Percentiles rank a stretch among this genome's conserved stretches.
phyloP scores from a whole-genome alignment of 1,140 invertebrate species.

The Drosophila erecta region DNA sequence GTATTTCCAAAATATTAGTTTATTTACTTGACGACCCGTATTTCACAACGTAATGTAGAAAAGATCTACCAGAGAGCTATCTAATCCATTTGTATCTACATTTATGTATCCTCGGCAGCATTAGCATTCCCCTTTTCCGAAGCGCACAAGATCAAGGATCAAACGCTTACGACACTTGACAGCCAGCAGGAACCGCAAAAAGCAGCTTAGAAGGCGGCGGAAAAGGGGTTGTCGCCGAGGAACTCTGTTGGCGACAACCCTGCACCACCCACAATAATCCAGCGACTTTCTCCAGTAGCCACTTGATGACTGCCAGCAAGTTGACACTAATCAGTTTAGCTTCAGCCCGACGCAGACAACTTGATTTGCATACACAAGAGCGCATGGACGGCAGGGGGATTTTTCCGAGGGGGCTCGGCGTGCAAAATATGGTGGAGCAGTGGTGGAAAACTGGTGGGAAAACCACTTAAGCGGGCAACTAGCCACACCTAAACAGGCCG shows the following conservation, averaged over 20 bases:
- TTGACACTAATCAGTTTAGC: constrained; percentile 61
- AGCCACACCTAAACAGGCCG: constrained; percentile 66
- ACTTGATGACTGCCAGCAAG: constrained; percentile 49
- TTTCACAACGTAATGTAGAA: background rate
- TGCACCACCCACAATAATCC: background rate
- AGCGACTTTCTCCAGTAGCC: constrained; percentile 32
- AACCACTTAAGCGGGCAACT: constrained; percentile 77
- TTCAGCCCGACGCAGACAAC: constrained; percentile 30
- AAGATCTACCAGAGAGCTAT: background rate
- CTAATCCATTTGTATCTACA: background rate
- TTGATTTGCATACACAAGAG: constrained; percentile 52
- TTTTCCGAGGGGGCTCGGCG: background rate
- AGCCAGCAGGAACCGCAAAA: constrained; percentile 24
- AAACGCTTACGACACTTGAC: constrained; percentile 38
- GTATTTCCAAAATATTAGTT: background rate
- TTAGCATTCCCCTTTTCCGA: background rate
- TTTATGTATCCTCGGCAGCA: background rate
- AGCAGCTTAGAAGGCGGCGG: constrained; percentile 9
- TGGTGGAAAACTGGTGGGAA: constrained; percentile 31
- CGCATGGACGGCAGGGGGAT: background rate
- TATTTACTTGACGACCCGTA: too few species aligned
- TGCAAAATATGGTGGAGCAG: background rate
- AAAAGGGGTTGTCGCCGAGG: background rate
- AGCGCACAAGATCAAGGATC: constrained; percentile 34
- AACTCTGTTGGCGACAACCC: constrained; percentile 8